These are phyloP conservation scores for Scaptodrosophila latifasciaeformis DNA, from an alignment of 2,888 invertebrate species.

Conservation along the genomic window DNA sequence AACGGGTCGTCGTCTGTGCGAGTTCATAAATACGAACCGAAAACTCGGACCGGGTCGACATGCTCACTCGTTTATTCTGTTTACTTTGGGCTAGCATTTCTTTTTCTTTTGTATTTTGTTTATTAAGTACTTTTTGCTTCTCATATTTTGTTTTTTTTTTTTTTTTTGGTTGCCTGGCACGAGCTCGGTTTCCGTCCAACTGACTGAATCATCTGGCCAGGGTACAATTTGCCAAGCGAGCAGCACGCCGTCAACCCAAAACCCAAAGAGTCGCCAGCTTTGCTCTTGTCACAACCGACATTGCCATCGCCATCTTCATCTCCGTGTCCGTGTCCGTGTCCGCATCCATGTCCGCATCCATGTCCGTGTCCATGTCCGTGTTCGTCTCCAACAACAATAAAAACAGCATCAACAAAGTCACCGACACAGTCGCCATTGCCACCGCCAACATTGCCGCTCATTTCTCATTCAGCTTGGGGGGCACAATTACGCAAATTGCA, in stretches of 20 bases:
- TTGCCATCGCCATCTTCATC: conserved; percentile 10
- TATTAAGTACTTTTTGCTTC: conserved; percentile 41
- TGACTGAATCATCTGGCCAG: neutral
- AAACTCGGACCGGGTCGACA: no score
- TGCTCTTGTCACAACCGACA: conserved; percentile 19
- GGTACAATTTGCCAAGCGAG: conserved; percentile 33
- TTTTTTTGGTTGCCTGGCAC: no score
- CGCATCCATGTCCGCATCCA: no score
- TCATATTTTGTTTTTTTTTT: no score
- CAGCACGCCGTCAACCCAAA: conserved; percentile 8
- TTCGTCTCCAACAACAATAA: neutral
- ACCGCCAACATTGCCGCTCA: conserved; percentile 24
- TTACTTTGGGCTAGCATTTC: conserved; percentile 41
- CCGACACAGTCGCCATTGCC: conserved; percentile 16
- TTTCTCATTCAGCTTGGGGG: conserved; percentile 54
- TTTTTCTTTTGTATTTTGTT: conserved; percentile 42
- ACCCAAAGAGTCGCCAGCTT: no score
- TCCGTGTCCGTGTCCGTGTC: no score
- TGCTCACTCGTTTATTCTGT: conserved; percentile 30
- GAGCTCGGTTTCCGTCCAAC: no score
- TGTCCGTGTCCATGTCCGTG: no score
- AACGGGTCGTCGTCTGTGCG: no score
- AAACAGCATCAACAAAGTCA: neutral
- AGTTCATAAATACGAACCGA: no score
- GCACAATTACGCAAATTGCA: conserved; percentile 58